These are phyloP conservation scores for Drosophila macrospina DNA, from an alignment of 2,888 invertebrate genomes.

Conservation along the genomic window DNA sequence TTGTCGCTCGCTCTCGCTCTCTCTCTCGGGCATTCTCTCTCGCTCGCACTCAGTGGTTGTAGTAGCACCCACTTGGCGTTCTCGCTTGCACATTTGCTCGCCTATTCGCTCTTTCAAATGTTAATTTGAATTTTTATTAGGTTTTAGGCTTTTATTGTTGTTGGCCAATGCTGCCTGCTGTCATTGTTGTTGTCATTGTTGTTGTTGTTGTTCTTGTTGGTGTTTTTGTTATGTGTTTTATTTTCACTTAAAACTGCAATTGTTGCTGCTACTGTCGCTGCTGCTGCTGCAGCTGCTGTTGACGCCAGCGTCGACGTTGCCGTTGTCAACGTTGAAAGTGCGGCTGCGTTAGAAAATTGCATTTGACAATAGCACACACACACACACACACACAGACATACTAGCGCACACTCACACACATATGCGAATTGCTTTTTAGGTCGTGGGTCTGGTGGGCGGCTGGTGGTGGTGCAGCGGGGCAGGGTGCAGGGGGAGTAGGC, in stretches of 20 bases:
- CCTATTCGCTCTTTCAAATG: conserved; percentile 75
- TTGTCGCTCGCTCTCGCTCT: conserved; percentile 6
- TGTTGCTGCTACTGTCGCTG: conserved; percentile 53
- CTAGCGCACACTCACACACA: neutral
- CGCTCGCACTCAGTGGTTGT: conserved; percentile 29
- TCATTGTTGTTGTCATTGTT: conserved; percentile 13
- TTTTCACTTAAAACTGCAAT: conserved; percentile 64
- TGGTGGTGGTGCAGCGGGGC: neutral
- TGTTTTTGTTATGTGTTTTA: conserved; percentile 62
- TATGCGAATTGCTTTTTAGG: conserved; percentile 43
- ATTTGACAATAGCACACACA: conserved; percentile 66
- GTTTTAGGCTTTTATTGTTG: conserved; percentile 81
- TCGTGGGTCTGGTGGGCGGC: conserved; percentile 40
- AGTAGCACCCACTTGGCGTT: conserved; percentile 22
- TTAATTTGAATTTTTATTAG: conserved; percentile 85
- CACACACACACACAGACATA: conserved; percentile 24
- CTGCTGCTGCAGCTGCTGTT: conserved; percentile 31
- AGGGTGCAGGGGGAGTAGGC: neutral
- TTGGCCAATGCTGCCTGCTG: conserved; percentile 33
- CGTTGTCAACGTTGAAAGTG: conserved; percentile 77
- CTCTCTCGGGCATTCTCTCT: conserved; percentile 10
- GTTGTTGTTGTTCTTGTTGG: conserved; percentile 30
- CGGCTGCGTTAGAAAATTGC: conserved; percentile 84
- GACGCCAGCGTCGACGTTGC: conserved; percentile 42
- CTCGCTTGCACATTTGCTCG: conserved; percentile 44